Percentiles rank a stretch among this genome's conserved stretches.
phyloP scores from a whole-genome alignment of 2,797 vertebrate species.

The Jordanella pulchra region DNA sequence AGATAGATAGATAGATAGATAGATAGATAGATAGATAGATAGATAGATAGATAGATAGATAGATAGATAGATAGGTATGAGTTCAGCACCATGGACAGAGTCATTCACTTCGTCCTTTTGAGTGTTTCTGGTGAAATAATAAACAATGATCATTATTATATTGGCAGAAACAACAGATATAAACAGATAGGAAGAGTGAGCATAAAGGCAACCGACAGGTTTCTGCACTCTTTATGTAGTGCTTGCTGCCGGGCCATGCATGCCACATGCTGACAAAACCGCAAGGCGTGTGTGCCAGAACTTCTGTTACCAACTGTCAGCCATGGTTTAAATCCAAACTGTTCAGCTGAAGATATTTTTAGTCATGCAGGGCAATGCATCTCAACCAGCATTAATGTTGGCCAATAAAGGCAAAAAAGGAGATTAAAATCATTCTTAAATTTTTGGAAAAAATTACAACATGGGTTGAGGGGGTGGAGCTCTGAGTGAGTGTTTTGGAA shows the following conservation, averaged over 20 bases:
- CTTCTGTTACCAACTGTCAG: constrained; percentile 73
- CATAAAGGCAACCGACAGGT: constrained; percentile 26
- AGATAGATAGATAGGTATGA: constrained; percentile 7
- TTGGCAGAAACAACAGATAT: background rate
- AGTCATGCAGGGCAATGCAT: constrained; percentile 46
- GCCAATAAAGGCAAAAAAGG: background rate
- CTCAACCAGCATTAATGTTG: constrained; percentile 17
- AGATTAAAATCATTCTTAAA: background rate
- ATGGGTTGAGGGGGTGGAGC: constrained; percentile 6
- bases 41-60: constrained; percentile 21
- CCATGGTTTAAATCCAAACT: constrained; percentile 53
- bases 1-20: constrained; percentile 35
- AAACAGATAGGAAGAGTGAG: constrained; percentile 14
- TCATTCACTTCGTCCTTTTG: constrained; percentile 25
- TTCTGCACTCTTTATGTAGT: constrained; percentile 47
- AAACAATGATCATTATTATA: background rate
- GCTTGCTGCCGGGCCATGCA: constrained; percentile 48
- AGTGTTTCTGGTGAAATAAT: constrained; percentile 14
- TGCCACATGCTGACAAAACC: constrained; percentile 69
- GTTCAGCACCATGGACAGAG: constrained; percentile 70
- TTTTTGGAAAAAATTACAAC: constrained; percentile 20
- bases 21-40: constrained; percentile 42
- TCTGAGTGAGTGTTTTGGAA: constrained; percentile 40
- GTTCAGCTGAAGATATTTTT: constrained; percentile 60
- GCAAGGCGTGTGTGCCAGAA: constrained; percentile 64